Conservation (phyloP, 2,888 invertebrate genomes). For the Bursaphelenchus okinawaensis region DNA sequence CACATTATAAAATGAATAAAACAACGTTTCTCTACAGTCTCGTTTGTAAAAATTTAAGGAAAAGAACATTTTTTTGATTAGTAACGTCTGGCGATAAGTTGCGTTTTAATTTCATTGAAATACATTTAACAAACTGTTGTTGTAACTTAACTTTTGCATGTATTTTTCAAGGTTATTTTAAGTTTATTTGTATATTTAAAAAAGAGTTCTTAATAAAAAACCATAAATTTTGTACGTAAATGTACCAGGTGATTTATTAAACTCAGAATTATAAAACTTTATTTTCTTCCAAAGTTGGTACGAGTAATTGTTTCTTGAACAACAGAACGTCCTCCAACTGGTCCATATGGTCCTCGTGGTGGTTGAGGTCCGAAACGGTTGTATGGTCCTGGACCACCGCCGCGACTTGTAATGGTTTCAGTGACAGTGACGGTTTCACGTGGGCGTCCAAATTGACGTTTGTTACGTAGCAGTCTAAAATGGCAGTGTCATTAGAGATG, state of each 20-base stretch:
- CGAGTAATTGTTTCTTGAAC: background rate
- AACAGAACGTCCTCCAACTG: background rate
- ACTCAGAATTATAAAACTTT: background rate
- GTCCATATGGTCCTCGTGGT: too few species aligned
- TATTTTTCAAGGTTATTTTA: too few species aligned
- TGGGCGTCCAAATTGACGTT: background rate
- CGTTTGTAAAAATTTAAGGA: too few species aligned
- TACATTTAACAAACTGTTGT: too few species aligned
- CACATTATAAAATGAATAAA: too few species aligned
- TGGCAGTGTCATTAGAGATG: too few species aligned
- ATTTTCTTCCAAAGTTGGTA: background rate
- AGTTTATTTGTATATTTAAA: background rate
- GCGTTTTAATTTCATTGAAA: too few species aligned
- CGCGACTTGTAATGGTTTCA: background rate
- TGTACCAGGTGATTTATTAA: background rate
- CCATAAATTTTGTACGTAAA: background rate
- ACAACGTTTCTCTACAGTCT: too few species aligned
- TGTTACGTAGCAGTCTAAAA: too few species aligned
- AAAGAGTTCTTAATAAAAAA: background rate
- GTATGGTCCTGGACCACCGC: background rate
- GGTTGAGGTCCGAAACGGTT: background rate
- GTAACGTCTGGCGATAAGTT: too few species aligned
- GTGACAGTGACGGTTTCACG: background rate
- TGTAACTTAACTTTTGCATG: too few species aligned
- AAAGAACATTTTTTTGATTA: too few species aligned